Percentiles rank a stretch among this genome's conserved stretches.
phyloP scores from a whole-genome alignment of 2,113 vertebrate species.

The Crypturellus undulatus region DNA sequence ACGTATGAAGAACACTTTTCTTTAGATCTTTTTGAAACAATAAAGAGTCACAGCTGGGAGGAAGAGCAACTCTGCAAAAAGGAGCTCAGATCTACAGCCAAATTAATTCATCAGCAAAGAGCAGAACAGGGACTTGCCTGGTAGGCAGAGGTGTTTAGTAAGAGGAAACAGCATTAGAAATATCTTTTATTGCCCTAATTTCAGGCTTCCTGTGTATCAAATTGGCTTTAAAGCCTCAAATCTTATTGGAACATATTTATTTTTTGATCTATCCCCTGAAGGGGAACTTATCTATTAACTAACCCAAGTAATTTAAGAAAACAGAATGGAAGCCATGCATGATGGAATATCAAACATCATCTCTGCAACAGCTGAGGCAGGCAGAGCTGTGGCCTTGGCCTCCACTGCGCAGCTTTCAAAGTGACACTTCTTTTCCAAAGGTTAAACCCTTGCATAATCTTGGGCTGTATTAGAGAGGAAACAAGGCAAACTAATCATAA shows the following conservation, averaged over 20 bases:
- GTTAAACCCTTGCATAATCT: neutral
- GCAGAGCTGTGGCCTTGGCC: neutral
- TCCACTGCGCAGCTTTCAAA: neutral
- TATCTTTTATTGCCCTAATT: conserved; percentile 52
- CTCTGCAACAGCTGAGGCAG: neutral
- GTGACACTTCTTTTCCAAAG: neutral
- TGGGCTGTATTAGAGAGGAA: neutral
- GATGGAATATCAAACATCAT: neutral
- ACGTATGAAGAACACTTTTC: neutral
- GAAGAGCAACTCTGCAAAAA: neutral
- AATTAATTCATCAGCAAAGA: conserved; percentile 51
- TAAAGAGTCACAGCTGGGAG: neutral
- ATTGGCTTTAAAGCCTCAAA: conserved; percentile 27
- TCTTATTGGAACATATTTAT: neutral
- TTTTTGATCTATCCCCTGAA: neutral
- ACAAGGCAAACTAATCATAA: neutral
- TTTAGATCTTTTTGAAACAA: neutral
- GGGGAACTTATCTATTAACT: conserved; percentile 31
- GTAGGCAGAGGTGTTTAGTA: conserved; percentile 31
- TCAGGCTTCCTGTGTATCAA: conserved; percentile 56
- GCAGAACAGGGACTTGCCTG: conserved; percentile 41
- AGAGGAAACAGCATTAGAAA: conserved; percentile 55
- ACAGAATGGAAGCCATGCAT: neutral
- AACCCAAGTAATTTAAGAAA: neutral
- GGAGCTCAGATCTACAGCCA: neutral